These are phyloP conservation scores for Zaprionus inermis DNA, from an alignment of 1,140 invertebrate genomes.

Conservation along the genomic window DNA sequence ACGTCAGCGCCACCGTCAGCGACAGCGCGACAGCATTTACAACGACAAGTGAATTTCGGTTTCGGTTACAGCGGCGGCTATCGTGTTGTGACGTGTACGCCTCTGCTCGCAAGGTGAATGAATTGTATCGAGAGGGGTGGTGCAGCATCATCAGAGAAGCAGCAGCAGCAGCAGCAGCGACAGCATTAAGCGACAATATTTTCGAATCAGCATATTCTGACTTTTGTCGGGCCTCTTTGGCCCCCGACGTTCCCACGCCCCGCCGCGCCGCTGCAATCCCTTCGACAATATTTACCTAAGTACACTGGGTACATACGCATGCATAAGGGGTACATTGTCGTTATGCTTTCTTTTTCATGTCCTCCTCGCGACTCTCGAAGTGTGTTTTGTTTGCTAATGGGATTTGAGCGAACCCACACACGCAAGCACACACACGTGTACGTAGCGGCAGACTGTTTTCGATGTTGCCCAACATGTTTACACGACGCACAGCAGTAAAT, in stretches of 20 bases:
- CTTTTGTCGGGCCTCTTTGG: background rate
- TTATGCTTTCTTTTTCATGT: slow-evolving; percentile 1
- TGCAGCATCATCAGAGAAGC: background rate
- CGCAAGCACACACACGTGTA: slow-evolving; percentile 6
- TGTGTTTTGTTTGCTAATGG: slow-evolving; percentile 16
- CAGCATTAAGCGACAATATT: slow-evolving; percentile 3
- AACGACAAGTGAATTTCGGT: slow-evolving; percentile 54
- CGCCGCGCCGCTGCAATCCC: background rate
- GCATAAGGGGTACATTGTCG: slow-evolving; percentile 8
- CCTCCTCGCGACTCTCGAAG: background rate
- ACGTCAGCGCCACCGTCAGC: slow-evolving; percentile 22
- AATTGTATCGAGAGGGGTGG: slow-evolving; percentile 40
- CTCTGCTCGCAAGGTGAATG: slow-evolving; percentile 59
- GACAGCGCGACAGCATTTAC: slow-evolving; percentile 32
- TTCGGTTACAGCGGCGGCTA: slow-evolving; percentile 44
- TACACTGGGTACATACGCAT: slow-evolving; percentile 20
- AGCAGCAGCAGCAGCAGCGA: background rate
- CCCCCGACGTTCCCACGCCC: background rate
- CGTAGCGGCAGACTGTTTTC: slow-evolving; percentile 13
- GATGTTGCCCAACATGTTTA: slow-evolving; percentile 22
- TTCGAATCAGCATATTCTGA: slow-evolving; percentile 3
- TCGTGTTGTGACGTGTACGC: slow-evolving; percentile 65
- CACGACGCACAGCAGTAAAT: background rate
- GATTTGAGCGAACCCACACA: slow-evolving; percentile 26
- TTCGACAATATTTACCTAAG: slow-evolving; percentile 19